A percentile compares a stretch with the other conserved stretches of the same genome.
phyloP scores from a whole-genome alignment of 2,113 vertebrate species.

The Garra rufa region DNA sequence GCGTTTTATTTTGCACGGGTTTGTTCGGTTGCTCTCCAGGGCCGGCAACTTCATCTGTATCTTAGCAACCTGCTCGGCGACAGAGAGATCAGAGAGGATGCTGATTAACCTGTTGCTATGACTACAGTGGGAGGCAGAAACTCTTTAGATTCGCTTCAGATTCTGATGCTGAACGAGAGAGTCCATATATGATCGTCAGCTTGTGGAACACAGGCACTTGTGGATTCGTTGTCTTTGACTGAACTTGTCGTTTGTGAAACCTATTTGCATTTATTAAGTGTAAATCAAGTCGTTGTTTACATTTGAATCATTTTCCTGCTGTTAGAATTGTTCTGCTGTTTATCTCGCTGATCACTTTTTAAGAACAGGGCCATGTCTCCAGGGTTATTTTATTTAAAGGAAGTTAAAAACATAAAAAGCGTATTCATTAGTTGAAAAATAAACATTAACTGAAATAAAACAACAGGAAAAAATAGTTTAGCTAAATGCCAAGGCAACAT shows the following conservation, averaged over 20 bases:
- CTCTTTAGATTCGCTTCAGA: constrained; percentile 70
- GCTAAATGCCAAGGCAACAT: no score
- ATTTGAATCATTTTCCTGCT: background rate
- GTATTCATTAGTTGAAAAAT: no score
- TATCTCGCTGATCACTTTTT: background rate
- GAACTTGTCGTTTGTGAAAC: background rate
- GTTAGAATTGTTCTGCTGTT: background rate
- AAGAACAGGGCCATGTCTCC: background rate
- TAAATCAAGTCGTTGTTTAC: background rate
- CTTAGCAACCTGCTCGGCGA: constrained; percentile 79
- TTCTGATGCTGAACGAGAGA: constrained; percentile 41
- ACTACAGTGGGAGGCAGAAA: constrained; percentile 76
- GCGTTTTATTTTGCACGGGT: constrained; percentile 61
- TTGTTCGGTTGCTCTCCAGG: constrained; percentile 65
- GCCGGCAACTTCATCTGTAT: constrained; percentile 71
- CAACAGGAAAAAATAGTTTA: no score
- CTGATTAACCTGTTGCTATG: constrained; percentile 86
- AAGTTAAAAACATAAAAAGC: no score
- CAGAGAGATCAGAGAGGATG: constrained; percentile 75
- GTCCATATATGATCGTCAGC: no score
- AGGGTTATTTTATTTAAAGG: no score
- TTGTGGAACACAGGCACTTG: no score
- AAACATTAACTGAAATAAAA: no score
- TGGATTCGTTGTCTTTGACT: no score
- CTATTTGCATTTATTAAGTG: background rate